phyloP scores from a whole-genome alignment of 2,888 invertebrate genomes.

The Pseudanteris insignis region DNA sequence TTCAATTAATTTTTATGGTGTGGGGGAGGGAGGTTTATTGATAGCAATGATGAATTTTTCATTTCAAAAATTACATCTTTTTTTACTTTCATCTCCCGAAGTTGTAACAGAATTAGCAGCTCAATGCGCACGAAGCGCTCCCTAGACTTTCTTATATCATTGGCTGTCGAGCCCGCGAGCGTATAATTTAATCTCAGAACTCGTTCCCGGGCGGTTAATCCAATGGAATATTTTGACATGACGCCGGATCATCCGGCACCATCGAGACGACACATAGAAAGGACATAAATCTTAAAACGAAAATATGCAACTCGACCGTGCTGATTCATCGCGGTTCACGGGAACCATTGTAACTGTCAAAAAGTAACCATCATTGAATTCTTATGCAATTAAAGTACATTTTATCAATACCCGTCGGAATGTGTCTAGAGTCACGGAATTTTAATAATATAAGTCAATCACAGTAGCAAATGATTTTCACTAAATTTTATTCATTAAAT shows the following conservation, averaged over 20 bases:
- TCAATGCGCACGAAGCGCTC: constrained; percentile 24
- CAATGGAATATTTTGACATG: constrained; percentile 53
- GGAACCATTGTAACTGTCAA: too few species aligned
- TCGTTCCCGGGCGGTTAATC: constrained; percentile 46
- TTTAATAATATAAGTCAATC: too few species aligned
- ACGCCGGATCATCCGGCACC: constrained; percentile 13
- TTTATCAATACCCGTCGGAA: neutral
- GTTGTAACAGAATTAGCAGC: constrained; percentile 53
- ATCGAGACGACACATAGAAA: neutral
- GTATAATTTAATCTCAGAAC: constrained; percentile 47
- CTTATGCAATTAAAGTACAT: too few species aligned
- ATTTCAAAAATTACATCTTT: constrained; percentile 41
- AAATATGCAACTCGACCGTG: constrained; percentile 10
- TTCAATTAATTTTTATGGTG: too few species aligned
- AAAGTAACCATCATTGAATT: too few species aligned
- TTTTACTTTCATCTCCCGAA: constrained; percentile 52
- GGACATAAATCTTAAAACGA: constrained; percentile 2
- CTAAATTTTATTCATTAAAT: too few species aligned
- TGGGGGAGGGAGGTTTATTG: too few species aligned
- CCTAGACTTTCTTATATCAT: constrained; percentile 26
- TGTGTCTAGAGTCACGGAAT: too few species aligned
- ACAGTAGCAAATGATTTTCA: too few species aligned
- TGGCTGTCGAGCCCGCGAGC: constrained; percentile 24
- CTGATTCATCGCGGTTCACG: too few species aligned
- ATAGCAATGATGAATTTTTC: too few species aligned